phyloP scores from a whole-genome alignment of 2,113 vertebrate genomes.

The Chauna torquata region DNA sequence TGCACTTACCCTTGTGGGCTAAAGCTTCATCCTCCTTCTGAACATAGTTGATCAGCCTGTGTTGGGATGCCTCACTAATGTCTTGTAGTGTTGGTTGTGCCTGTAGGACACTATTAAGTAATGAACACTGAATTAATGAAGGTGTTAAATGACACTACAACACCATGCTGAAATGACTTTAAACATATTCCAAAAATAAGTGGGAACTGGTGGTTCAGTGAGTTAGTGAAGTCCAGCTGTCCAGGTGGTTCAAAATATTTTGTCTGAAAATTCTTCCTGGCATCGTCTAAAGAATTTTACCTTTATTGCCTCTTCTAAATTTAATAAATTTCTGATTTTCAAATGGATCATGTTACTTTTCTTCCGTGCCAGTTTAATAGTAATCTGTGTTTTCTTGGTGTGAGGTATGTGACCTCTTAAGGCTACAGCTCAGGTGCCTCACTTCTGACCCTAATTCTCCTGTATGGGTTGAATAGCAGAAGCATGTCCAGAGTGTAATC shows the following conservation, averaged over 20 bases:
- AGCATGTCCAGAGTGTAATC: not conserved
- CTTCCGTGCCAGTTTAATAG: not conserved
- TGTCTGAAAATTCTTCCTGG: not conserved
- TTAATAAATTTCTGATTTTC: too few relatives aligned
- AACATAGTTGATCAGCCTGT: not conserved
- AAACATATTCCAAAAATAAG: not conserved
- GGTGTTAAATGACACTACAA: not conserved
- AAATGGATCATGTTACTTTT: too few relatives aligned
- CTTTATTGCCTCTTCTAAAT: not conserved
- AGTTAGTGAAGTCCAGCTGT: accelerated
- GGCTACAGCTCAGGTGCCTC: not conserved
- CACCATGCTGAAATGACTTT: not conserved
- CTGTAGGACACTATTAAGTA: accelerated
- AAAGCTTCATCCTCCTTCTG: not conserved
- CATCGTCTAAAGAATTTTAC: not conserved
- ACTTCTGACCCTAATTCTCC: accelerated
- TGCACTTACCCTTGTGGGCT: not conserved
- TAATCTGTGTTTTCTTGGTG: not conserved
- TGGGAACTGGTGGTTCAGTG: not conserved
- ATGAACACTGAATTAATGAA: not conserved
- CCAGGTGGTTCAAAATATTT: not conserved
- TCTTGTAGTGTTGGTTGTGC: not conserved
- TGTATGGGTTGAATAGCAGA: not conserved
- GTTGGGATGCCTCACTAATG: not conserved
- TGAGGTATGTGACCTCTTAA: not conserved